Evolutionary conservation across 2,797 vertebrate species (phyloP).

Genomic region (Benthosema pterotum): DNA sequence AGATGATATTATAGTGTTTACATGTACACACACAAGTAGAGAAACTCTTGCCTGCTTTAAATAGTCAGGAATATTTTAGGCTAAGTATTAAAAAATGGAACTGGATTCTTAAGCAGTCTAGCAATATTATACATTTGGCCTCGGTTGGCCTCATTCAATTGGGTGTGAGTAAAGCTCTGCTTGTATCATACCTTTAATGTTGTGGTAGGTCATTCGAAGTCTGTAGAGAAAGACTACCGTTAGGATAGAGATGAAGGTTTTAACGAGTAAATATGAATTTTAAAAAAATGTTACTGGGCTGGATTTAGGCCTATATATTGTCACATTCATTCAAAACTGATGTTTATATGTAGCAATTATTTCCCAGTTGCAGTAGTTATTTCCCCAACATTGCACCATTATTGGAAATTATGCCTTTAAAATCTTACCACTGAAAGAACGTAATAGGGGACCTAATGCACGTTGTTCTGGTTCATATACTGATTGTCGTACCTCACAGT

Average conservation of each 20-base stretch:
- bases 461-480: constrained; percentile 20
- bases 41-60: too few species aligned
- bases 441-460: constrained; percentile 20
- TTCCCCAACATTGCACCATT: not conserved
- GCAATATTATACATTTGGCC: too few species aligned
- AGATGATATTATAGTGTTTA: too few species aligned
- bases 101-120: too few species aligned
- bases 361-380: constrained; percentile 9
- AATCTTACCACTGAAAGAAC: constrained; percentile 1
- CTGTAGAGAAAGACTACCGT: too few species aligned
- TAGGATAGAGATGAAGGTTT: not conserved
- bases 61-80: too few species aligned
- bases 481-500: constrained; percentile 48
- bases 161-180: too few species aligned
- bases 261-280: not conserved
- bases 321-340: constrained; percentile 30
- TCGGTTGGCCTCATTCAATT: too few species aligned
- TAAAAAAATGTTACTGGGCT: not conserved
- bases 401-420: constrained; percentile 2
- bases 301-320: not conserved
- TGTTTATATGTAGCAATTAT: constrained; percentile 58
- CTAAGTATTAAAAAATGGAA: too few species aligned
- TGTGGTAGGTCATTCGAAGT: too few species aligned
- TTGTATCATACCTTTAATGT: too few species aligned
- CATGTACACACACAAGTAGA: too few species aligned